Evolutionary conservation across 2,797 vertebrate species (phyloP).

Genomic region (Hypotaenidia philippensis): DNA sequence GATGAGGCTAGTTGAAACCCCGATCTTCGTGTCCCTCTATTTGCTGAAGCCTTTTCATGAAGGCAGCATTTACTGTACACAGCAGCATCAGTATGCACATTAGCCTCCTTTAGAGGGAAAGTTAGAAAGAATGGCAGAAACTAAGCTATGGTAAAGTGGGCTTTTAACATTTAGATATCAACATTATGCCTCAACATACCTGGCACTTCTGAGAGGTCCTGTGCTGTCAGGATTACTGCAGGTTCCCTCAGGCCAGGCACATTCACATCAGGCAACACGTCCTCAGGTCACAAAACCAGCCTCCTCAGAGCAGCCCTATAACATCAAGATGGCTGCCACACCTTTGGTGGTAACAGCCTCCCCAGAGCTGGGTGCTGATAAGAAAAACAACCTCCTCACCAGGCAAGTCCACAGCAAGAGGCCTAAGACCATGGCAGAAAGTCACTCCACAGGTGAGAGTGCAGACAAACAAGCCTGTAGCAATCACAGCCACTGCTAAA

Average conservation of each 20-base stretch:
- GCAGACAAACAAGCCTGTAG: fast-evolving
- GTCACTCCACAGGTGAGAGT: not conserved
- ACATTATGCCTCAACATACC: not conserved
- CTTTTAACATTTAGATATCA: not conserved
- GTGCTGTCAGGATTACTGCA: fast-evolving
- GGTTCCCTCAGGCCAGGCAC: fast-evolving
- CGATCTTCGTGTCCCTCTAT: not conserved
- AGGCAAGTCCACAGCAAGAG: fast-evolving
- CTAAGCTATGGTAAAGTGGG: not conserved
- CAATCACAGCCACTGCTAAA: fast-evolving
- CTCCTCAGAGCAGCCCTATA: fast-evolving
- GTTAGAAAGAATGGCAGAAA: not conserved
- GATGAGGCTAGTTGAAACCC: not conserved
- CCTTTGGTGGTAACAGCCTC: fast-evolving
- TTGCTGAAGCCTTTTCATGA: not conserved
- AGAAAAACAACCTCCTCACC: not conserved
- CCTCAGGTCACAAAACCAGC: fast-evolving
- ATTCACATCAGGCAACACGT: fast-evolving
- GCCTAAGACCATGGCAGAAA: fast-evolving
- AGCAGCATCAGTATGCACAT: fast-evolving
- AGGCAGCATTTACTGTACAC: not conserved
- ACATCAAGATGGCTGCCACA: fast-evolving
- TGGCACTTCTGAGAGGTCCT: too few relatives aligned
- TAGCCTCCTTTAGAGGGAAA: not conserved
- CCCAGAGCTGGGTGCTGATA: fast-evolving